Percentiles rank a stretch among this genome's conserved stretches.
Evolutionary conservation across 1,140 invertebrate genomes (phyloP).

Genomic region (Megathymus violae): DNA sequence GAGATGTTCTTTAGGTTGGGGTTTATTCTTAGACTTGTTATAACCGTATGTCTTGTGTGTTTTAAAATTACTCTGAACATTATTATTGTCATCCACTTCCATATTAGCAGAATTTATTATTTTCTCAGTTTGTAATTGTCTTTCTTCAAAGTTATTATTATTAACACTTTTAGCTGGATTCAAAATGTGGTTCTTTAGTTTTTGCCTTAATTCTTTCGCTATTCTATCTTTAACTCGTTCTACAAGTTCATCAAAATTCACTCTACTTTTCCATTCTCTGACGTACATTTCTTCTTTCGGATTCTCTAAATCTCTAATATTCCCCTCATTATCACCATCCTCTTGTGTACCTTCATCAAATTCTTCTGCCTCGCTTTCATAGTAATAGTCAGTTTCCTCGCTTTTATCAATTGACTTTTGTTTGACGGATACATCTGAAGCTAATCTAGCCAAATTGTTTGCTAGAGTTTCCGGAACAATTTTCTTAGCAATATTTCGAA

Average conservation of each 20-base stretch:
- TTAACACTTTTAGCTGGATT: background rate
- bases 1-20: background rate
- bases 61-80: background rate
- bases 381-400: constrained; percentile 24
- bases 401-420: constrained; percentile 13
- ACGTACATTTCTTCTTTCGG: constrained; percentile 1
- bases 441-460: constrained; percentile 41
- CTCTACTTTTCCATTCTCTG: constrained; percentile 24
- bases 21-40: constrained; percentile 1
- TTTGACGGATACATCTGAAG: constrained; percentile 21
- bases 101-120: background rate
- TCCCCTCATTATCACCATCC: background rate
- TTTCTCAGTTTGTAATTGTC: background rate
- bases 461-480: constrained; percentile 49
- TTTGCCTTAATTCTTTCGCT: constrained; percentile 39
- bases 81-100: background rate
- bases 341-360: background rate
- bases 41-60: background rate
- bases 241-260: constrained; percentile 50
- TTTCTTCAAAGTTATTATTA: background rate
- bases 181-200: background rate
- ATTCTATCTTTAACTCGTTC: constrained; percentile 48
- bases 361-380: constrained; percentile 21
- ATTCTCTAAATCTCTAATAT: background rate
- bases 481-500: constrained; percentile 55